Base-by-base conservation (phyloP, 2,888 invertebrate genomes). In the Barypeithes pellucidus region DNA sequence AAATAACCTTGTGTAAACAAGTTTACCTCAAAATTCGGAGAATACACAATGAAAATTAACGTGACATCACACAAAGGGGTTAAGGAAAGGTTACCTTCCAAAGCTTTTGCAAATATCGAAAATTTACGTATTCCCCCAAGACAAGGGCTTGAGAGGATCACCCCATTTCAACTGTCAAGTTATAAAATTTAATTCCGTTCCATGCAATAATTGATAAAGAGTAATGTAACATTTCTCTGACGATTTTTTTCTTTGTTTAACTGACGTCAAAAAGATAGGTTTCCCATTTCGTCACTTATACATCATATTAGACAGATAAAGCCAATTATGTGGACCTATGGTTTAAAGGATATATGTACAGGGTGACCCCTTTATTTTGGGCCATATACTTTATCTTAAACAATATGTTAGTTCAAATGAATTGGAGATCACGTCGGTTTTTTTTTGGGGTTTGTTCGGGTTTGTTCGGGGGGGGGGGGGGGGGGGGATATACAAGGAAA, bases 101-200 rank as follows among this genome's bases (percentile, higher is more conserved):
- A 29, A 33, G 33, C 14, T 33, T 33, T 57, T 0, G 16, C 18
- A 18, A 57, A 57, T 57, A 57, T 57, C 33, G 33, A 57, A 33
- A 54, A 57, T 33, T 33, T 57, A 29, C 24, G 1, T 50, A 22
- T n/a, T 50, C 20, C 50, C 20, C 50, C 3, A 50, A 47, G 11
- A 11, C 2, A 52, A 52, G 18, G 52, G 20, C 47, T 47, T 47
- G 7, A 24, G 14, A 52, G 11, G 54, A 16, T 24, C 22, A 29
- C n/a, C 54, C 33, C n/a, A 54, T 54, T 54, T 54, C 16, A 54
- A 29, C 33, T 33, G 54, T 11, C 54, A 33, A 8, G 33, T 54
- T 54, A 54, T 16, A 54, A 3, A 54, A 54, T 54, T 3, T 29
- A 54, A 29, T 33, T 33, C 33, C 7, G 8, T 54, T 33, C 9